Percentiles rank a stretch among this genome's conserved stretches.
These are phyloP conservation scores for Mellivora capensis DNA, from an alignment of 2,113 vertebrate species.

Conservation along the genomic window DNA sequence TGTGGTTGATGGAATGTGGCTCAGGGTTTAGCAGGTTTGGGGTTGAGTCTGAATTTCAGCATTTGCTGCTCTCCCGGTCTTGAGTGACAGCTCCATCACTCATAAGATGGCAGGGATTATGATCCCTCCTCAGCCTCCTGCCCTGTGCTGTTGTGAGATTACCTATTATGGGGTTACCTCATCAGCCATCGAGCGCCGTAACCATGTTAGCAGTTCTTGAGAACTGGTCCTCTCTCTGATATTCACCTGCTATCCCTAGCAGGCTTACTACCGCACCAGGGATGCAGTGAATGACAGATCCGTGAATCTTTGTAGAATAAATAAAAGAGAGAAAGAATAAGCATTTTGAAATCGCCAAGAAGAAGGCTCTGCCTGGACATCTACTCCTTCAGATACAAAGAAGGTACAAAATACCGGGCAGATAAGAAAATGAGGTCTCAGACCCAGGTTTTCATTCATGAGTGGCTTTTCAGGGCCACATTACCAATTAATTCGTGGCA, in stretches of 20 bases:
- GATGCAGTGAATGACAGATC: background rate
- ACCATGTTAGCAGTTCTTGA: background rate
- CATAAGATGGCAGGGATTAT: too few species aligned
- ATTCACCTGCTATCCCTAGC: background rate
- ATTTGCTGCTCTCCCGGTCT: background rate
- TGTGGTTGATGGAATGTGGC: background rate
- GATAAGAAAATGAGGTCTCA: background rate
- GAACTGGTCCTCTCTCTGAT: background rate
- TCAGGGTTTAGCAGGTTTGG: background rate
- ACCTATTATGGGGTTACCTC: background rate
- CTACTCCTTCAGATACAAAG: background rate
- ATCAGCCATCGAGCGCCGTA: background rate
- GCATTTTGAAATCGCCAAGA: background rate
- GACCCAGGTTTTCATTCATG: slow-evolving; percentile 42
- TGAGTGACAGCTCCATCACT: background rate
- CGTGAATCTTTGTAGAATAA: background rate
- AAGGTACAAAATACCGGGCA: background rate
- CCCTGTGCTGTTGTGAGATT: background rate
- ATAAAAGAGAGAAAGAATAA: background rate
- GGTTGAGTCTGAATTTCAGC: background rate
- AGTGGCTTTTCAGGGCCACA: slow-evolving; percentile 52
- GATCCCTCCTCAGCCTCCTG: background rate
- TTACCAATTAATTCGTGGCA: slow-evolving; percentile 39
- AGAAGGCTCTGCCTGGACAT: background rate
- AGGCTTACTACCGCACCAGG: background rate